Percentiles rank a stretch among this genome's conserved stretches.
Conservation (phyloP, 1,140 invertebrate genomes). For the Caenorhabditis latens region DNA sequence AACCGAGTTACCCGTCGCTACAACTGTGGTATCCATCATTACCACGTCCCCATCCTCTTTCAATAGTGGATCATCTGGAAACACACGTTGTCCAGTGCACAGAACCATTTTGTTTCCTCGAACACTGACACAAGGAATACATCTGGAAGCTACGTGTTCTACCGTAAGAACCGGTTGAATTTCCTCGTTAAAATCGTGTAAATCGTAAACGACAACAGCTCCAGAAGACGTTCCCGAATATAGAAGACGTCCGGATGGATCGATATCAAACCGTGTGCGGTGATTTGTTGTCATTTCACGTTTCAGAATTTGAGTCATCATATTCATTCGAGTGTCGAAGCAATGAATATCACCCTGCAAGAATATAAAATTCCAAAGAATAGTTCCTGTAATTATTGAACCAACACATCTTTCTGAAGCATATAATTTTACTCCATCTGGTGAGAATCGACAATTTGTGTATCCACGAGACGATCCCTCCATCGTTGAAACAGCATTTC, state of each 20-base stretch:
- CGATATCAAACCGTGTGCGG: slow-evolving; percentile 15
- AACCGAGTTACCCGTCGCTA: not conserved
- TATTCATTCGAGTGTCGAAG: slow-evolving; percentile 43
- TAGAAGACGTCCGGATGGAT: slow-evolving; percentile 1
- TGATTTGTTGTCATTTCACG: not conserved
- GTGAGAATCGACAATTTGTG: not conserved
- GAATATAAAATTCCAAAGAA: not conserved
- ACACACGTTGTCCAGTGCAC: not conserved
- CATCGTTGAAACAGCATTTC: slow-evolving; percentile 24
- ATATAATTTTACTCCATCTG: slow-evolving; percentile 24
- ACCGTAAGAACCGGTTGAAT: not conserved
- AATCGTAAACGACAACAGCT: slow-evolving; percentile 1
- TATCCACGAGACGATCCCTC: slow-evolving; percentile 20
- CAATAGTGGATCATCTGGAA: slow-evolving; percentile 10
- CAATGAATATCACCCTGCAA: slow-evolving; percentile 38
- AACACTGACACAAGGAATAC: slow-evolving; percentile 7
- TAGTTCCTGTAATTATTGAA: no score
- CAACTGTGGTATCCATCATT: not conserved
- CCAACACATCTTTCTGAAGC: slow-evolving; percentile 23
- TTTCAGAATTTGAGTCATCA: slow-evolving; percentile 35
- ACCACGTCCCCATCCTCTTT: not conserved
- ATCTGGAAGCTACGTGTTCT: not conserved
- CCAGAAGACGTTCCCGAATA: slow-evolving; percentile 19
- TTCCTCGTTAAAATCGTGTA: slow-evolving; percentile 24
- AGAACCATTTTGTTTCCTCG: not conserved